Conservation (phyloP, 2,113 vertebrate genomes). For the Nothocercus nigrocapillus region DNA sequence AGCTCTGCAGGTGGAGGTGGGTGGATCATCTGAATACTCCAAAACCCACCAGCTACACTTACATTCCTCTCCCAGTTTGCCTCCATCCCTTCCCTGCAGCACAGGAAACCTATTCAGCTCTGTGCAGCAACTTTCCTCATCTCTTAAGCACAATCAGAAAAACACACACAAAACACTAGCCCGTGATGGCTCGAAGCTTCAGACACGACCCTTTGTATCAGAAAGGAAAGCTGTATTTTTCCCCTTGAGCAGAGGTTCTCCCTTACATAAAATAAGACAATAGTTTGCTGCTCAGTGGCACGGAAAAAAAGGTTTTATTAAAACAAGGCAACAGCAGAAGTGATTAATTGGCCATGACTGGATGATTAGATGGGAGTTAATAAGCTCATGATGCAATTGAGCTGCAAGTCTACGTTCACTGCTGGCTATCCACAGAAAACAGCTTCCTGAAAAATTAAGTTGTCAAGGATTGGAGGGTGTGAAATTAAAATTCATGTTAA, state of each 20-base stretch:
- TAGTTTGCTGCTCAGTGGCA: constrained; percentile 9
- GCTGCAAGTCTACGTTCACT: background rate
- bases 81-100: background rate
- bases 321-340: constrained; percentile 41
- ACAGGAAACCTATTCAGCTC: background rate
- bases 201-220: background rate
- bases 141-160: background rate
- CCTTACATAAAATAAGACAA: background rate
- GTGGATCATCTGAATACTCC: background rate
- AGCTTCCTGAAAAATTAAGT: constrained; percentile 51
- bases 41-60: background rate
- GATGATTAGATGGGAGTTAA: constrained; percentile 62
- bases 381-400: constrained; percentile 56
- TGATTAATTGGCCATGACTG: constrained; percentile 56
- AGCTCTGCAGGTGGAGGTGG: constrained; percentile 27
- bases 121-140: background rate
- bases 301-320: constrained; percentile 51
- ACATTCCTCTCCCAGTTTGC: background rate
- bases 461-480: constrained; percentile 9
- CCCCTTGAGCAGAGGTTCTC: background rate
- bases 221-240: background rate
- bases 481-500: constrained; percentile 8
- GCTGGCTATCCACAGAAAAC: background rate
- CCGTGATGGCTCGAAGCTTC: background rate
- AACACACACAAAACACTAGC: background rate